Evolutionary conservation across 2,113 vertebrate species (phyloP).

Genomic region (Tyto alba): DNA sequence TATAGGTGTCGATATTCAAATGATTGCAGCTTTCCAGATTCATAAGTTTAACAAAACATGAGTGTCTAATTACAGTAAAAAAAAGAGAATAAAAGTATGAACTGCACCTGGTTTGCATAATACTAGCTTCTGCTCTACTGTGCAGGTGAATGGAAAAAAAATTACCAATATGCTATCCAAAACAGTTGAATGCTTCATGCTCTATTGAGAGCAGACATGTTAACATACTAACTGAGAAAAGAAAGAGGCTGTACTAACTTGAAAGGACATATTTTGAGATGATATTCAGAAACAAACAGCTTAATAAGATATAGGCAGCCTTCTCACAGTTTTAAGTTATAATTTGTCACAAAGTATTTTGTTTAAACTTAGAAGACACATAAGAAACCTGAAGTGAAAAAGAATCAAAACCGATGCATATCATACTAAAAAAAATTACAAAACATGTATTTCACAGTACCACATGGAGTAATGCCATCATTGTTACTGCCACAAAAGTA

Average conservation of each 20-base stretch:
- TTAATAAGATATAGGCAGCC: background rate
- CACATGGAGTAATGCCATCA: background rate
- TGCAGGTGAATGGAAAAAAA: background rate
- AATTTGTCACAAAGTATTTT: background rate
- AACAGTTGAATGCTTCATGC: background rate
- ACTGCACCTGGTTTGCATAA: background rate
- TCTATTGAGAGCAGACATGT: background rate
- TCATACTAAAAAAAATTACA: background rate
- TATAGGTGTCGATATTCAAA: background rate
- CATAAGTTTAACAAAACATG: background rate
- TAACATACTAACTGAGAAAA: background rate
- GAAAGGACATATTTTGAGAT: background rate
- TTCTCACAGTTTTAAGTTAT: background rate
- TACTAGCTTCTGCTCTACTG: background rate
- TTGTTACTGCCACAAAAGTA: background rate
- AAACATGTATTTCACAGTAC: background rate
- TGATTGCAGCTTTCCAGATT: background rate
- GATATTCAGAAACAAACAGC: background rate
- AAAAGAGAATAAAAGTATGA: background rate
- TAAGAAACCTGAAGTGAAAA: background rate
- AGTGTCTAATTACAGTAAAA: background rate
- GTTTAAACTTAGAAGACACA: background rate
- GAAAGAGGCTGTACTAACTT: background rate
- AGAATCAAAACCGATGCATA: background rate
- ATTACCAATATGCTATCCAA: background rate